These are phyloP conservation scores for Scaptomyza montana DNA, from an alignment of 1,140 invertebrate species.

Conservation along the genomic window DNA sequence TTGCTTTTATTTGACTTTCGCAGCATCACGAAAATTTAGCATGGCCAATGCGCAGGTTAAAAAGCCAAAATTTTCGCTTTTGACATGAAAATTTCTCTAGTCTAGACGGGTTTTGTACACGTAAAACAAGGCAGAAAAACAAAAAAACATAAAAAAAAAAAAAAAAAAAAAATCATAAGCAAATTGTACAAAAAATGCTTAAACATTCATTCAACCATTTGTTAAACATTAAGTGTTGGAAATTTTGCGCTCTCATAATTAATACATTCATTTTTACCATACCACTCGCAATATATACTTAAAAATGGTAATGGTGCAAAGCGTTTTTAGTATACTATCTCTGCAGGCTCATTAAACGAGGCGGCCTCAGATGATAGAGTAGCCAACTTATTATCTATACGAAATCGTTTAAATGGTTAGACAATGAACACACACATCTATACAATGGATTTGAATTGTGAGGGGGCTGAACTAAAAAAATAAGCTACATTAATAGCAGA, in stretches of 20 bases:
- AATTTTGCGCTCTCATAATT: conserved; percentile 30
- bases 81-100: conserved; percentile 67
- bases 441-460: background rate
- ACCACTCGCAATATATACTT: conserved; percentile 13
- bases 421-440: background rate
- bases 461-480: background rate
- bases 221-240: conserved; percentile 6
- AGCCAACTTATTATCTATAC: conserved; percentile 1
- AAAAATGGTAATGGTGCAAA: conserved; percentile 18
- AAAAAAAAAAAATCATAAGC: conserved; percentile 15
- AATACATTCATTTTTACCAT: conserved; percentile 21
- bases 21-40: conserved; percentile 74
- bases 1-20: conserved; percentile 64
- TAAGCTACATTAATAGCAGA: background rate
- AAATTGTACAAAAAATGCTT: conserved; percentile 6
- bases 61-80: conserved; percentile 51
- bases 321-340: conserved; percentile 6
- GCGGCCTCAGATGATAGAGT: conserved; percentile 21
- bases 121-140: background rate
- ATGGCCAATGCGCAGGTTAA: conserved; percentile 61
- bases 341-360: conserved; percentile 21
- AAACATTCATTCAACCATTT: conserved; percentile 17
- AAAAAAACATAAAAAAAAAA: conserved; percentile 25
- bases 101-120: conserved; percentile 27
- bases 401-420: background rate